Conservation (phyloP, 1,140 invertebrate species). For the Drosophila triauraria region DNA sequence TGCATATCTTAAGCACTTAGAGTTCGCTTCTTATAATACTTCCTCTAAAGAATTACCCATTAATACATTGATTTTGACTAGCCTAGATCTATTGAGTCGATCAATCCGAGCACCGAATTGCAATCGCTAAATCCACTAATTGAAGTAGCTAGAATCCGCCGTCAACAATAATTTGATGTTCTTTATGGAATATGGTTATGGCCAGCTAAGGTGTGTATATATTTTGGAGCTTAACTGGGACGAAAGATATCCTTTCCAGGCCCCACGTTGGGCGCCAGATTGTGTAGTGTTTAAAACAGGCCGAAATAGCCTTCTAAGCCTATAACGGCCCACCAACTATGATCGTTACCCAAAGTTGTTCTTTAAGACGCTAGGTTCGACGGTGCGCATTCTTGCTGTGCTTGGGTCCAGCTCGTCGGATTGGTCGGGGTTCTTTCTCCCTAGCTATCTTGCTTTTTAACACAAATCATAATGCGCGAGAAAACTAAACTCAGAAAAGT, state of each 20-base stretch:
- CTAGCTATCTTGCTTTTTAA: background rate
- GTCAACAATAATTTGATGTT: background rate
- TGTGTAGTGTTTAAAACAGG: background rate
- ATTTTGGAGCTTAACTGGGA: background rate
- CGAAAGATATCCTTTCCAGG: background rate
- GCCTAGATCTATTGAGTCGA: background rate
- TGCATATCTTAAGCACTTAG: no score
- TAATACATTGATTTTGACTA: background rate
- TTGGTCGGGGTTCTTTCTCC: background rate
- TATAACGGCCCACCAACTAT: no score
- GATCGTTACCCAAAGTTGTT: background rate
- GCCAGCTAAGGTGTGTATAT: background rate
- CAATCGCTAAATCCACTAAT: background rate
- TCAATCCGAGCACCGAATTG: background rate
- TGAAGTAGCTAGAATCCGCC: background rate
- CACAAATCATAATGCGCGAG: background rate
- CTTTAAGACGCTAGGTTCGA: slow-evolving; percentile 4
- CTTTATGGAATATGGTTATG: background rate
- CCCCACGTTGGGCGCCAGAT: background rate
- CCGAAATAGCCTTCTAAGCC: background rate
- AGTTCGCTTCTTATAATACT: no score
- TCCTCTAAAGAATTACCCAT: background rate
- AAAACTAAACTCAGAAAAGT: background rate
- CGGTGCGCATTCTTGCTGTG: slow-evolving; percentile 9
- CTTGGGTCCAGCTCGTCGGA: slow-evolving; percentile 9